These are phyloP conservation scores for Ammodramus savannarum DNA, from an alignment of 2,113 vertebrate genomes.

Conservation along the genomic window DNA sequence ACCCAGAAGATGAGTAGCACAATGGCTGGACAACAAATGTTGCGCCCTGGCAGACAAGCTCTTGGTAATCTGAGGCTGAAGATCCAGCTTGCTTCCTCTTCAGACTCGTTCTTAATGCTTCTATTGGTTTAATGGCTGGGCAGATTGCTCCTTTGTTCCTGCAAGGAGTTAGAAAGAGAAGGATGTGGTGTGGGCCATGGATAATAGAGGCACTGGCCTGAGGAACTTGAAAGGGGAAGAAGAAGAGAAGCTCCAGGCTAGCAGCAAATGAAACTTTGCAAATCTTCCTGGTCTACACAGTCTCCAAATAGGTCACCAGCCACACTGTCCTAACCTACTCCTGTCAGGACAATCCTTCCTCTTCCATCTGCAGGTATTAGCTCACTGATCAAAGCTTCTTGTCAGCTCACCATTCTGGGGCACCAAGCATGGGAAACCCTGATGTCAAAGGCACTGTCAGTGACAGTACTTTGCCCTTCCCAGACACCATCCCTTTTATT, in stretches of 20 bases:
- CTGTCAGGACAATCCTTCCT: background rate
- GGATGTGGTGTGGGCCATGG: background rate
- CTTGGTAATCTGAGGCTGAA: background rate
- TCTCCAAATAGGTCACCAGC: background rate
- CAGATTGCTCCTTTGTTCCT: background rate
- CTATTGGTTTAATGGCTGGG: background rate
- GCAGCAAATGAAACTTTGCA: background rate
- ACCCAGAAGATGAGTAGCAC: background rate
- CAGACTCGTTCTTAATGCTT: background rate
- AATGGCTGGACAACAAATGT: background rate
- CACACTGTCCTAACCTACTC: background rate
- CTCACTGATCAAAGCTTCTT: background rate
- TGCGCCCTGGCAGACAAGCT: background rate
- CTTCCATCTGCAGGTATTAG: background rate
- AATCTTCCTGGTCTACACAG: background rate
- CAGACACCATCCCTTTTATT: background rate
- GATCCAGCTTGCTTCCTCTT: background rate
- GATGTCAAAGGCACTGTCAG: accelerated
- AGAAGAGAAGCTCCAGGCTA: background rate
- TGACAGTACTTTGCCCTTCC: background rate
- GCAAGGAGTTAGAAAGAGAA: background rate
- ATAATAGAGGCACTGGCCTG: background rate
- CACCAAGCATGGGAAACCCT: background rate
- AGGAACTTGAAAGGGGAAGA: background rate
- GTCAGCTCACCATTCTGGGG: background rate